phyloP scores from a whole-genome alignment of 2,113 vertebrate genomes.

The Aramus guarauna region DNA sequence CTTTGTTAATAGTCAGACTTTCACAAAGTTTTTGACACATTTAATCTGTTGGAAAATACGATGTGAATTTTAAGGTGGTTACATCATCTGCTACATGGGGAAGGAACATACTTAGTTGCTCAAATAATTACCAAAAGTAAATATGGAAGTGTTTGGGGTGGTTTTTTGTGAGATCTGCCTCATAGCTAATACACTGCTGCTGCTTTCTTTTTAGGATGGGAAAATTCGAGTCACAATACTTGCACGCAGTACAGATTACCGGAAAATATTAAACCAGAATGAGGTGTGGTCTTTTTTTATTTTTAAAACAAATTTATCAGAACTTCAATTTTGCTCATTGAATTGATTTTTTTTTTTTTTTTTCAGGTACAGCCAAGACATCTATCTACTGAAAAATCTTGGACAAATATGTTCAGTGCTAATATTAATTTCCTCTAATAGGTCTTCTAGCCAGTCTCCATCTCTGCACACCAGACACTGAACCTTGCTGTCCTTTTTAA shows the following conservation, averaged over 20 bases:
- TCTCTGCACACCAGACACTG: background rate
- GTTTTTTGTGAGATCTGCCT: background rate
- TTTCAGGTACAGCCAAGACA: background rate
- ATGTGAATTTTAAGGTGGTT: background rate
- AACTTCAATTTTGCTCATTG: background rate
- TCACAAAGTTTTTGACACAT: background rate
- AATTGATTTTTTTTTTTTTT: background rate
- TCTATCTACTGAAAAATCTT: background rate
- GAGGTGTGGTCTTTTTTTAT: constrained; percentile 77
- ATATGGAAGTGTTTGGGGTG: background rate
- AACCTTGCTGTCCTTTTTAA: constrained; percentile 15
- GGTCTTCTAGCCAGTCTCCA: background rate
- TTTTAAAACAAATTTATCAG: background rate
- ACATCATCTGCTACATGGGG: background rate
- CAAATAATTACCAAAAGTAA: background rate
- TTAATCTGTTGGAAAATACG: background rate
- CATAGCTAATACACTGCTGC: background rate
- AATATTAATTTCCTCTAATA: background rate
- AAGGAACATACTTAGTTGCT: background rate
- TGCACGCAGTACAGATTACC: constrained; percentile 91
- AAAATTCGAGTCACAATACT: constrained; percentile 94
- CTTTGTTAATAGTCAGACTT: background rate
- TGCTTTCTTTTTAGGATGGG: constrained; percentile 79
- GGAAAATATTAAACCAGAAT: constrained; percentile 91
- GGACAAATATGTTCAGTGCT: background rate